Conservation (phyloP, 2,888 invertebrate genomes). For the Clanis bilineata region DNA sequence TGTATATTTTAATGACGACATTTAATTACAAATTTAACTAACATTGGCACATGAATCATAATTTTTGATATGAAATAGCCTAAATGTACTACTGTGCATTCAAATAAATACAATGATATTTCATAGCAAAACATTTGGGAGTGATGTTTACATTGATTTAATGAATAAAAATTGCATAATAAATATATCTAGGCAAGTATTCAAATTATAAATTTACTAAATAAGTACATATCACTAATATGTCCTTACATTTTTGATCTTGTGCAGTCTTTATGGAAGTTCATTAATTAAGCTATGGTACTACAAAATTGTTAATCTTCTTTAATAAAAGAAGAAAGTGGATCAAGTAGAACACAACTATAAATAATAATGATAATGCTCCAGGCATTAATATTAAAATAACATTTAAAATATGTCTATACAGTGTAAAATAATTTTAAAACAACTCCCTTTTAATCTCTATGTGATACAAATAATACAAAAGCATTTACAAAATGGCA, state of each 20-base stretch:
- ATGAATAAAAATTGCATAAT: conserved; percentile 33
- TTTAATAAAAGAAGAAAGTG: background rate
- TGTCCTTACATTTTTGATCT: conserved; percentile 44
- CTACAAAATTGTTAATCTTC: conserved; percentile 64
- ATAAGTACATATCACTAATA: conserved; percentile 66
- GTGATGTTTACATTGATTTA: conserved; percentile 19
- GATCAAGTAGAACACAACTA: conserved; percentile 25
- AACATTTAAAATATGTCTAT: conserved; percentile 49
- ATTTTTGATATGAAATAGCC: conserved; percentile 44
- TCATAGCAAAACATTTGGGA: conserved; percentile 16
- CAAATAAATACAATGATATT: conserved; percentile 34
- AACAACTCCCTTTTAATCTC: conserved; percentile 51
- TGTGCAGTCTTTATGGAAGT: conserved; percentile 33
- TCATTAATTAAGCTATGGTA: conserved; percentile 40
- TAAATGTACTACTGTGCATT: conserved; percentile 42
- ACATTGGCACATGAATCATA: conserved; percentile 64
- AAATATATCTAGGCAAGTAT: conserved; percentile 40
- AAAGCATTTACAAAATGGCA: conserved; percentile 41
- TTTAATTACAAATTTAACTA: conserved; percentile 52
- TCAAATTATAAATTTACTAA: conserved; percentile 29
- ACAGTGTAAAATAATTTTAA: conserved; percentile 62
- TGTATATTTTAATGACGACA: conserved; percentile 43
- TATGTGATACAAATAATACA: conserved; percentile 61
- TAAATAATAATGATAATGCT: conserved; percentile 70
- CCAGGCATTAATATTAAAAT: conserved; percentile 60